Conservation (phyloP, 92 coral and sea anemone species). For the Diadumene lineata region DNA sequence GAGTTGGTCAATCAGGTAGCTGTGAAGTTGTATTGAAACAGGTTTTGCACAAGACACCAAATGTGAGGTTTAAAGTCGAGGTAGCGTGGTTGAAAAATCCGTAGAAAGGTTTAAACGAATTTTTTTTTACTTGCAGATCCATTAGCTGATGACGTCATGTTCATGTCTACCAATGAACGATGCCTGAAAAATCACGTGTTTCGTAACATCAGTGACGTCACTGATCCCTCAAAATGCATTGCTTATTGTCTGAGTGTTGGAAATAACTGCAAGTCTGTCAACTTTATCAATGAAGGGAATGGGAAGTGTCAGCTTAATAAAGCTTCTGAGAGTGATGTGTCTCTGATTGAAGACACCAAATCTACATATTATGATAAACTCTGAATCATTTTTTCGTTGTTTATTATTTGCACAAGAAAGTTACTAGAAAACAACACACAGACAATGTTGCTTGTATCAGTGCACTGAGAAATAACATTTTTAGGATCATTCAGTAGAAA, state of each 20-base stretch:
- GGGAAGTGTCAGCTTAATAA: constrained; percentile 15
- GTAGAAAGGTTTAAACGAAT: not conserved
- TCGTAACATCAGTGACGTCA: constrained; percentile 3
- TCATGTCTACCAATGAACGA: constrained; percentile 23
- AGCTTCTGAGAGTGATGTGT: not conserved
- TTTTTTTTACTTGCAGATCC: not conserved
- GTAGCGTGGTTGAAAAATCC: too few relatives aligned
- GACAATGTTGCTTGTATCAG: too few relatives aligned
- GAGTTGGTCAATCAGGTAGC: too few relatives aligned
- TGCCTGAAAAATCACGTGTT: constrained; percentile 16
- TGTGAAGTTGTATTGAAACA: too few relatives aligned
- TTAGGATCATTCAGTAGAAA: too few relatives aligned
- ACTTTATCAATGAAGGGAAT: constrained; percentile 6
- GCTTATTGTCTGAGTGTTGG: constrained; percentile 23
- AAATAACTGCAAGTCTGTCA: constrained; percentile 21
- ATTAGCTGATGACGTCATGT: not conserved
- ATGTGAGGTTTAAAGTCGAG: too few relatives aligned
- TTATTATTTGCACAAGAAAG: too few relatives aligned
- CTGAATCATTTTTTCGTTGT: too few relatives aligned
- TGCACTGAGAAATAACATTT: too few relatives aligned
- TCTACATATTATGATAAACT: constrained; percentile 14
- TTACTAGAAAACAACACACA: too few relatives aligned
- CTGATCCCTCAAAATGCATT: not conserved
- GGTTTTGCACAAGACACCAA: too few relatives aligned
- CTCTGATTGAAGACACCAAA: not conserved